phyloP scores from a whole-genome alignment of 2,888 invertebrate species.

The Anthrax anthrax region DNA sequence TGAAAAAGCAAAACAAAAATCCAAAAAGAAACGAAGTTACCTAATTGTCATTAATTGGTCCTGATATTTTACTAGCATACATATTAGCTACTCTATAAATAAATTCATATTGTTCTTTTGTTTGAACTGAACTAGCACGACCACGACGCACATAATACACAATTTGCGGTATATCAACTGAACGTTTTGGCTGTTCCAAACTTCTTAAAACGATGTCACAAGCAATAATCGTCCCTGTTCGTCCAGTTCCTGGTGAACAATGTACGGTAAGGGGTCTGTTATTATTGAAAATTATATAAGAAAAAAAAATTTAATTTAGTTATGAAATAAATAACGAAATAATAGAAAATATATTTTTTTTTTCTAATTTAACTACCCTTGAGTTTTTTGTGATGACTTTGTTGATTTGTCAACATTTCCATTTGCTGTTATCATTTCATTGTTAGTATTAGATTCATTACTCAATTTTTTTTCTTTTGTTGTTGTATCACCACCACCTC shows the following conservation, averaged over 20 bases:
- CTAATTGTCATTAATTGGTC: conserved; percentile 45
- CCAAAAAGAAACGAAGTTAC: no score
- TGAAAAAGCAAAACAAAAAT: no score
- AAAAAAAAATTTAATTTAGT: conserved; percentile 18
- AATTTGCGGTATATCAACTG: conserved; percentile 73
- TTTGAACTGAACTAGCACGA: conserved; percentile 78
- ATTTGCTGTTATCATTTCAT: conserved; percentile 1
- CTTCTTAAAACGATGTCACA: conserved; percentile 78
- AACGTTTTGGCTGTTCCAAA: conserved; percentile 57
- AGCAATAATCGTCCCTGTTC: conserved; percentile 74
- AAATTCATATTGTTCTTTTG: conserved; percentile 82
- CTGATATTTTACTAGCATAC: conserved; percentile 72
- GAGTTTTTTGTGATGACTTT: conserved; percentile 22
- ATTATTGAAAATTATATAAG: conserved; percentile 11
- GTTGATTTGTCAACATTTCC: conserved; percentile 12
- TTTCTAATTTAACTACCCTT: conserved; percentile 27
- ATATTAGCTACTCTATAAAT: conserved; percentile 80
- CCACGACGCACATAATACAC: conserved; percentile 74
- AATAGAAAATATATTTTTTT: conserved; percentile 1
- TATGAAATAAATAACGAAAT: background rate
- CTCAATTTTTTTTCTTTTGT: no score
- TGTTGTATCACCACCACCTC: background rate
- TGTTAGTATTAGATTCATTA: background rate
- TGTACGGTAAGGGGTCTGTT: conserved; percentile 61
- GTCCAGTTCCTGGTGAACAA: conserved; percentile 83